These are phyloP conservation scores for Gyps fulvus DNA, from an alignment of 2,113 vertebrate genomes.

Conservation along the genomic window DNA sequence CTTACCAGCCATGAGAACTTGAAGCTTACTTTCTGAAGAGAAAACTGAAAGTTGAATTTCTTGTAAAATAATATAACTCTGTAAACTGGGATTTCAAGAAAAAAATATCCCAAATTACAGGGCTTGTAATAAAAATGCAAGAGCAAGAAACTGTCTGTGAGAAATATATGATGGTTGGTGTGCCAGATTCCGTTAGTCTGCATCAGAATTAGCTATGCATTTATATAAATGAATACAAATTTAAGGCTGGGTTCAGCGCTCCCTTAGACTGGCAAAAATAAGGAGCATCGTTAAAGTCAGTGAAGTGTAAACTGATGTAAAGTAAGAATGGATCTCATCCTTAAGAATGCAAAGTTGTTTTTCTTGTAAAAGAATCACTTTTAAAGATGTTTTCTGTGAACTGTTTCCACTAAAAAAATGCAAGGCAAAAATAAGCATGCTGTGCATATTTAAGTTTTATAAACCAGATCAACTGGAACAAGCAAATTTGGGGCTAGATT, in stretches of 20 bases:
- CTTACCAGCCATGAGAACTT: neutral
- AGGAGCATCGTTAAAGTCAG: neutral
- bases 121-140: neutral
- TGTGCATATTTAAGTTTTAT: neutral
- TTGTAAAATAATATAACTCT: neutral
- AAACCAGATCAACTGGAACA: constrained; percentile 14
- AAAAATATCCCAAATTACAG: neutral
- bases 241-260: neutral
- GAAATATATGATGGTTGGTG: neutral
- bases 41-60: neutral
- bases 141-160: neutral
- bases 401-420: neutral
- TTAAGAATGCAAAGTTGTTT: neutral
- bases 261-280: neutral
- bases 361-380: neutral
- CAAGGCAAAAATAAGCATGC: neutral
- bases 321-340: neutral
- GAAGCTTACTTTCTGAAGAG: neutral
- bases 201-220: neutral
- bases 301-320: neutral
- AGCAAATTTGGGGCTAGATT: constrained; percentile 36
- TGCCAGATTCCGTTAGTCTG: neutral
- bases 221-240: neutral
- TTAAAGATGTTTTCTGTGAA: neutral
- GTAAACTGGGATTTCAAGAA: neutral